phyloP scores from a whole-genome alignment of 2,888 invertebrate species.

The Sesia bembeciformis region DNA sequence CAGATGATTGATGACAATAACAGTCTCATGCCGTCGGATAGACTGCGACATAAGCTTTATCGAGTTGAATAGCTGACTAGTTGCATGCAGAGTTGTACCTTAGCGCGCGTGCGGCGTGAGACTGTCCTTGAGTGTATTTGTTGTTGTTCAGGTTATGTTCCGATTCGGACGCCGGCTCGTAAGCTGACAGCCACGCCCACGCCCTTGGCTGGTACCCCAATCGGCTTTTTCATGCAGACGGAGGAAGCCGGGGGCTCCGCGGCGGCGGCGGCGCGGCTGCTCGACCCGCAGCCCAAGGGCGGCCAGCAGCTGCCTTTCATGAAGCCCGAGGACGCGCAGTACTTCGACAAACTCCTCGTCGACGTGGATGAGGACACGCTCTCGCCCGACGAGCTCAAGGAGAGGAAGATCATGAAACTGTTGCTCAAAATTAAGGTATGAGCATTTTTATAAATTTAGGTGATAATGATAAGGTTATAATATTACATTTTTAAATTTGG shows the following conservation, averaged over 20 bases:
- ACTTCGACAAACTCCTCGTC: constrained; percentile 97
- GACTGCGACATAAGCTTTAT: constrained; percentile 42
- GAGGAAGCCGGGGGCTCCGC: constrained; percentile 90
- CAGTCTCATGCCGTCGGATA: constrained; percentile 59
- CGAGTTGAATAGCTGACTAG: constrained; percentile 13
- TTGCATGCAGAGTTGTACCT: constrained; percentile 13
- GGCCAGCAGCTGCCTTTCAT: constrained; percentile 94
- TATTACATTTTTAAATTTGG: too few relatives aligned
- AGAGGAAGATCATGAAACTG: constrained; percentile 99
- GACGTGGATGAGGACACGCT: constrained; percentile 98
- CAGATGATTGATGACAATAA: constrained; percentile 68
- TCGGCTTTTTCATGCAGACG: constrained; percentile 95
- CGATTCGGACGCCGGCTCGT: constrained; percentile 96
- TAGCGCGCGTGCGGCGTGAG: constrained; percentile 14
- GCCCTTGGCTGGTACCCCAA: constrained; percentile 92
- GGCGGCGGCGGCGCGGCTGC: constrained; percentile 83
- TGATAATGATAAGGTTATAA: too few relatives aligned
- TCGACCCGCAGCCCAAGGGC: constrained; percentile 98
- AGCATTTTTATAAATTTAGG: too few relatives aligned
- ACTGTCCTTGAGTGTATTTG: constrained; percentile 12
- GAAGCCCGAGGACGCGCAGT: constrained; percentile 99
- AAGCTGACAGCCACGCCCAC: constrained; percentile 99
- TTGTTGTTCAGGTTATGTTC: constrained; percentile 85
- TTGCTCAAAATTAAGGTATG: constrained; percentile 92
- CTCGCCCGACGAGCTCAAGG: constrained; percentile 97